Evolutionary conservation across 1,140 invertebrate genomes (phyloP).

Genomic region (Drosophila virilis): DNA sequence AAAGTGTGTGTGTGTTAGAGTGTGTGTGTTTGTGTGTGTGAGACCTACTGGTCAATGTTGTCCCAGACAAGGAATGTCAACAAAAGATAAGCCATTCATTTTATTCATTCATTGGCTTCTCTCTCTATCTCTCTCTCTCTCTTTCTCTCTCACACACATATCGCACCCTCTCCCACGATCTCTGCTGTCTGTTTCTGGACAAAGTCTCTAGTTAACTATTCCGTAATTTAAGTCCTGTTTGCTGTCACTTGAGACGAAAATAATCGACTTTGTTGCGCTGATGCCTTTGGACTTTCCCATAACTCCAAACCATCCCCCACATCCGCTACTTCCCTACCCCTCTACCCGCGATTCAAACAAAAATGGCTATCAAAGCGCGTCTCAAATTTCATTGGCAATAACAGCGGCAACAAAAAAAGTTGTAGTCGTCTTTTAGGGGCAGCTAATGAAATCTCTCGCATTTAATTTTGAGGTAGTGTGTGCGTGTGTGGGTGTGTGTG

Average conservation of each 20-base stretch:
- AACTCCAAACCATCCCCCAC: not conserved
- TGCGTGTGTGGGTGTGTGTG: constrained; percentile 4
- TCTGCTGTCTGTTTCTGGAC: not conserved
- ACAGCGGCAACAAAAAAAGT: constrained; percentile 34
- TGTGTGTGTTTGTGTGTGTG: constrained; percentile 35
- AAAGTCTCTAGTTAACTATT: constrained; percentile 73
- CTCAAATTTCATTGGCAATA: constrained; percentile 65
- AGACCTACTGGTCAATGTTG: constrained; percentile 80
- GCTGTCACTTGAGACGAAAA: constrained; percentile 81
- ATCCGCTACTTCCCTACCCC: not conserved
- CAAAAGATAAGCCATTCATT: constrained; percentile 83
- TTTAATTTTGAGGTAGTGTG: constrained; percentile 11
- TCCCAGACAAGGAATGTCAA: constrained; percentile 79
- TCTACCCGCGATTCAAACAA: constrained; percentile 21
- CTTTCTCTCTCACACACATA: not conserved
- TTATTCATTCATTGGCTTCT: constrained; percentile 71
- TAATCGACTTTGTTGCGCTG: constrained; percentile 78
- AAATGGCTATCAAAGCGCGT: constrained; percentile 48
- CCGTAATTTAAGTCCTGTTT: constrained; percentile 80
- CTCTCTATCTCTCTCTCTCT: not conserved
- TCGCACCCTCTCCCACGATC: too few relatives aligned
- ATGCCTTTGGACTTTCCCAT: constrained; percentile 7
- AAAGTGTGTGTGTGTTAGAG: constrained; percentile 28
- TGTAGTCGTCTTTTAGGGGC: constrained; percentile 28
- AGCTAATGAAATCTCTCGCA: constrained; percentile 3